phyloP scores from a whole-genome alignment of 2,888 invertebrate genomes.

The Drepana falcataria region DNA sequence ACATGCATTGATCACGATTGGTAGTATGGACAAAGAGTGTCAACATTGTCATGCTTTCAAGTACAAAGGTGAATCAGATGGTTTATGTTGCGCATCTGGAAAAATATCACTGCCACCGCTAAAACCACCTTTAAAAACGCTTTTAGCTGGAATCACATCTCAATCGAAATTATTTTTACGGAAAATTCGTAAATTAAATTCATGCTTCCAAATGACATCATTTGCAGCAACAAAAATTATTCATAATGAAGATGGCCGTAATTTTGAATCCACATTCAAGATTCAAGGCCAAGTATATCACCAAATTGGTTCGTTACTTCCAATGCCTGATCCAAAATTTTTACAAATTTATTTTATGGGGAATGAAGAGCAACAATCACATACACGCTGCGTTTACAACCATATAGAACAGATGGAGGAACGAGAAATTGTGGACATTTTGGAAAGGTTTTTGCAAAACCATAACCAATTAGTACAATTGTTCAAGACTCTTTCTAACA shows the following conservation, averaged over 20 bases:
- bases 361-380: constrained; percentile 6
- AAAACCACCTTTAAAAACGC: constrained; percentile 12
- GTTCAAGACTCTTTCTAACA: constrained; percentile 1
- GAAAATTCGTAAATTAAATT: neutral
- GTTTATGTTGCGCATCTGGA: constrained; percentile 16
- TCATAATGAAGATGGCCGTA: neutral
- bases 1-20: constrained; percentile 19
- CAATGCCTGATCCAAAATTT: constrained; percentile 14
- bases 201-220: neutral
- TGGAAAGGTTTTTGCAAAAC: constrained; percentile 3
- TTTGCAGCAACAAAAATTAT: neutral
- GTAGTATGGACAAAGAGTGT: constrained; percentile 10
- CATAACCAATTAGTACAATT: constrained; percentile 2
- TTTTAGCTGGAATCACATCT: constrained; percentile 3
- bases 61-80: constrained; percentile 23
- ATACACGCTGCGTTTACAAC: constrained; percentile 3
- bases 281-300: constrained; percentile 22
- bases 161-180: neutral
- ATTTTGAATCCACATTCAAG: neutral
- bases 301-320: constrained; percentile 13
- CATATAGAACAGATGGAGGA: constrained; percentile 2
- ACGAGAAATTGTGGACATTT: constrained; percentile 2
- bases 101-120: constrained; percentile 13
- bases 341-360: constrained; percentile 19
- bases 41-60: constrained; percentile 6